A percentile compares a stretch with the other conserved stretches of the same genome.
Conservation (phyloP, 2,888 invertebrate genomes). For the Rotaria socialis region DNA sequence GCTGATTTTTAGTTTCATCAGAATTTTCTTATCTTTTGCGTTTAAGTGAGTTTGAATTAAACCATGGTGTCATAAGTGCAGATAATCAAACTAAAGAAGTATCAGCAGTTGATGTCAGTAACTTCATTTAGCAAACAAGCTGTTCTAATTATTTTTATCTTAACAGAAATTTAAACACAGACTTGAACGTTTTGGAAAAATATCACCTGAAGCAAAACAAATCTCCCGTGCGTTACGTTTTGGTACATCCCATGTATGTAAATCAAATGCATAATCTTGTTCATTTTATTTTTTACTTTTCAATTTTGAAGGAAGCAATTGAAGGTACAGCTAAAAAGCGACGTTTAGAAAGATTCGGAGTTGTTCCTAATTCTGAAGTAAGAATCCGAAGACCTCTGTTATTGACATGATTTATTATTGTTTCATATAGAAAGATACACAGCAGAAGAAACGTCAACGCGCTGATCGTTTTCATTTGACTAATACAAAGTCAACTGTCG, state of each 20-base stretch:
- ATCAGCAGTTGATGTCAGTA: neutral
- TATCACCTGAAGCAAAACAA: slow-evolving; percentile 7
- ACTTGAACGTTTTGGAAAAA: slow-evolving; percentile 10
- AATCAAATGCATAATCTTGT: no score
- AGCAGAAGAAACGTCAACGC: slow-evolving; percentile 19
- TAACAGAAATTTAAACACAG: neutral
- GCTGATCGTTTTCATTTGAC: neutral
- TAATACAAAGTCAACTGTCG: neutral
- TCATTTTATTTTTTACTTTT: neutral
- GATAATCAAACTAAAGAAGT: neutral
- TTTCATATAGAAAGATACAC: neutral
- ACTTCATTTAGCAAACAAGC: neutral
- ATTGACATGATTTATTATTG: neutral
- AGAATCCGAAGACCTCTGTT: neutral
- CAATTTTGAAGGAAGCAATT: neutral
- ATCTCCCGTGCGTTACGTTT: slow-evolving; percentile 13
- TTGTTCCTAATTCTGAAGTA: slow-evolving; percentile 2
- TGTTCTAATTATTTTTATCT: neutral
- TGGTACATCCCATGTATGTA: neutral
- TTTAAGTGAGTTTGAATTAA: neutral
- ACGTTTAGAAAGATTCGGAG: slow-evolving; percentile 1
- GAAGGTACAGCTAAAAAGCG: slow-evolving; percentile 24
- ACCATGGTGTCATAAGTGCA: neutral
- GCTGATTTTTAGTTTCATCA: no score
- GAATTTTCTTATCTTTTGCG: neutral